phyloP scores from a whole-genome alignment of 1,140 invertebrate genomes.

The Dreissena polymorpha region DNA sequence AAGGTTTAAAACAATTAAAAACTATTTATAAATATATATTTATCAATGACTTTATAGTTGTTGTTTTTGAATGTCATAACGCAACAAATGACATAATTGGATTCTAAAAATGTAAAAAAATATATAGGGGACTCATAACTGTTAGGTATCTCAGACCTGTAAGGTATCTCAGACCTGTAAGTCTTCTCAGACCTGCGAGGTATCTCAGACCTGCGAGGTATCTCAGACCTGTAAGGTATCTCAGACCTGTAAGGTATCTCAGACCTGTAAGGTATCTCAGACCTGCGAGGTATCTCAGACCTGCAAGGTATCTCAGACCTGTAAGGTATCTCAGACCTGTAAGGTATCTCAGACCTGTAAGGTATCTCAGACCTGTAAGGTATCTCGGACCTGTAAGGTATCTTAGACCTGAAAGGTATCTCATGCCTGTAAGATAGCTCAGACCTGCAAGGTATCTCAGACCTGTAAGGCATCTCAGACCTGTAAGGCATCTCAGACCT shows the following conservation, averaged over 20 bases:
- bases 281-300: slow-evolving; percentile 70
- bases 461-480: too few species aligned
- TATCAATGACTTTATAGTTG: too few species aligned
- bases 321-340: slow-evolving; percentile 71
- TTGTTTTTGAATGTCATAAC: too few species aligned
- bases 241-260: slow-evolving; percentile 71
- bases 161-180: too few species aligned
- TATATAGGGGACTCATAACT: too few species aligned
- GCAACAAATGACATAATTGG: too few species aligned
- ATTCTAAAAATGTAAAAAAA: too few species aligned
- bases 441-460: slow-evolving; percentile 70
- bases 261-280: slow-evolving; percentile 70
- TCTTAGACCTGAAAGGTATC: too few species aligned
- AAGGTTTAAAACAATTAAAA: too few species aligned
- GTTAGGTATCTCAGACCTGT: slow-evolving; percentile 66
- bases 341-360: slow-evolving; percentile 71
- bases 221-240: slow-evolving; percentile 69
- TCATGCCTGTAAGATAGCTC: too few species aligned
- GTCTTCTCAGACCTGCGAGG: slow-evolving; percentile 71
- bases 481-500: slow-evolving; percentile 70
- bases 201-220: slow-evolving; percentile 72
- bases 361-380: slow-evolving; percentile 72
- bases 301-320: slow-evolving; percentile 70
- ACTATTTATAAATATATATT: too few species aligned
- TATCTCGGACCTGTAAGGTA: slow-evolving; percentile 73